phyloP scores from a whole-genome alignment of 2,888 invertebrate species.

The Deilephila porcellus region DNA sequence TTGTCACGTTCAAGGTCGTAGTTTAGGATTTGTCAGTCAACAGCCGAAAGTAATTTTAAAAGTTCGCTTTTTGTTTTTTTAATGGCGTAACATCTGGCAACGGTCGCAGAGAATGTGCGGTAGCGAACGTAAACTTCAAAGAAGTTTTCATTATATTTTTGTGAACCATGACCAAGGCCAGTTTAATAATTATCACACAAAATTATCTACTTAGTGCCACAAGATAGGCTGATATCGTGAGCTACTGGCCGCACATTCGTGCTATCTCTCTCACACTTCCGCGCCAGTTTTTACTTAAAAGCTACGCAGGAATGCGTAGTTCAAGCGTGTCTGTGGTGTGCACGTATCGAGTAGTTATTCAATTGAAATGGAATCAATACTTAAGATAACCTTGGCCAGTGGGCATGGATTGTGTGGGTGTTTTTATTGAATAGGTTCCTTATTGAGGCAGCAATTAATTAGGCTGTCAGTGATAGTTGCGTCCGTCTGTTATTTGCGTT shows the following conservation, averaged over 20 bases:
- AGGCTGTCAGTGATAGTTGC: conserved; percentile 32
- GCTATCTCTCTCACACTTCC: too few species aligned
- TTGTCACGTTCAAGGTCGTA: conserved; percentile 82
- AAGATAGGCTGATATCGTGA: too few species aligned
- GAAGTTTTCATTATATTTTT: not conserved
- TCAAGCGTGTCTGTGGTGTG: too few species aligned
- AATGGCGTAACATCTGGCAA: conserved; percentile 63
- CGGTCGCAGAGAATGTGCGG: conserved; percentile 37
- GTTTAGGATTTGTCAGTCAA: conserved; percentile 54
- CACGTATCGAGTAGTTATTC: not conserved
- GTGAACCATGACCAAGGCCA: not conserved
- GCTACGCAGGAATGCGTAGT: too few species aligned
- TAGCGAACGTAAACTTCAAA: conserved; percentile 8
- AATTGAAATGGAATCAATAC: conserved; percentile 31
- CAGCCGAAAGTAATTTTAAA: conserved; percentile 49
- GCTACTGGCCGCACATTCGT: too few species aligned
- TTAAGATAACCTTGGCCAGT: conserved; percentile 49
- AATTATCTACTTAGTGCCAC: too few species aligned
- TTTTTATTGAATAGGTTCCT: conserved; percentile 50
- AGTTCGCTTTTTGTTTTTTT: conserved; percentile 45
- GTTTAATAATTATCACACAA: too few species aligned
- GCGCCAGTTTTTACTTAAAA: too few species aligned
- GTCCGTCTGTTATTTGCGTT: conserved; percentile 19
- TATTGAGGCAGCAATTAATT: conserved; percentile 42
- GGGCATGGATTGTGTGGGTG: conserved; percentile 45